Evolutionary conservation across 2,797 vertebrate genomes (phyloP), one percentile per base, ranked within the genome.

Genomic region (Valencia hispanica): DNA sequence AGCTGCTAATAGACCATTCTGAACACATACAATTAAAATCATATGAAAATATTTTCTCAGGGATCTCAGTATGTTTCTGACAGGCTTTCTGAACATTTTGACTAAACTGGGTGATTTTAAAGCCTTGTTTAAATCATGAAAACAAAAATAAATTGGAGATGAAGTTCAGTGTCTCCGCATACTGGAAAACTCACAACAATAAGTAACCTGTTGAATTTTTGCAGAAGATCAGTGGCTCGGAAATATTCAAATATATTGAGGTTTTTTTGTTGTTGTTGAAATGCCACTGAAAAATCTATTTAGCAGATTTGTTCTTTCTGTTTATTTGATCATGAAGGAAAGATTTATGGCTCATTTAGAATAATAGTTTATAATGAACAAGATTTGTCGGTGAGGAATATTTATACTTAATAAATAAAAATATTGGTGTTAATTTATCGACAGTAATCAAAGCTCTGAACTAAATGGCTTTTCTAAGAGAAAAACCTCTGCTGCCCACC

Each of bases 401-500:
- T 75, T 66, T 73, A 72, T 1, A 22, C n/a, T 47, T 47, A 47
- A 43, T 51, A 1, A n/a, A 18, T 39, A 41, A 4, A 73, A 45
- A 73, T 25, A 18, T 72, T 66, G 25, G 11, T n/a, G 10, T 61
- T 32, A 30, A 18, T 59, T 59, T 34, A 32, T 8, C 34, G n/a
- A 34, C 1, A 41, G 7, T 41, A 55, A 15, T 65, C n/a, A 20
- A 48, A 70, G 59, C 10, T 17, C 2, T 10, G 20, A 47, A 65
- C 30, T 32, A 30, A 45, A 41, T 63, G n/a, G 57, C 36, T 63
- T 36, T 70, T n/a, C 18, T 0, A 12, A 39, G 25, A 8, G 0
- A 9, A 41, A 71, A 27, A 5, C 15, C 18, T 61, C 18, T 5
- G 41, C 18, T 69, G 8, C 53, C 86, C 81, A 99, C 98, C 96